Percentiles rank a stretch among this genome's conserved stretches.
phyloP scores from a whole-genome alignment of 64 coral and sea anemone genomes.

The Actinia tenebrosa region DNA sequence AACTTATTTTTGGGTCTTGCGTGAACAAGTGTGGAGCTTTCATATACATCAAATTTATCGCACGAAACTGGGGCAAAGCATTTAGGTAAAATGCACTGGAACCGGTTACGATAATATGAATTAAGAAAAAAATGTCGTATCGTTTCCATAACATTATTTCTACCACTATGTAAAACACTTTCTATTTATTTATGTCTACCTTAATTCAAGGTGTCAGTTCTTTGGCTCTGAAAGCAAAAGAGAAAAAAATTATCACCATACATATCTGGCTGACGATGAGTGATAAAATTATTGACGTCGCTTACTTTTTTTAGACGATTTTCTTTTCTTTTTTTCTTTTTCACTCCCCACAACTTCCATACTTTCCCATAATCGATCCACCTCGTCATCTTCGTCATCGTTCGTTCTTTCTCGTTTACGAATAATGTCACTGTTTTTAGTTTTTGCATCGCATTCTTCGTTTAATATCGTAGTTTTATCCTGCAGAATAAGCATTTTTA shows the following conservation, averaged over 20 bases:
- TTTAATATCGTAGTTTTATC: neutral
- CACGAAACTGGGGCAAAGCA: no score
- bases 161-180: no score
- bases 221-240: neutral
- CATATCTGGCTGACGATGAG: no score
- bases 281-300: no score
- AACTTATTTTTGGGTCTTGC: no score
- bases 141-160: no score
- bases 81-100: no score
- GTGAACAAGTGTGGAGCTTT: no score
- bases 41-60: no score
- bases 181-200: no score
- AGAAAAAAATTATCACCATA: neutral
- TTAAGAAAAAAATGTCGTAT: no score
- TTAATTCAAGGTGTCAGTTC: neutral
- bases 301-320: constrained; percentile 20
- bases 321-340: constrained; percentile 11
- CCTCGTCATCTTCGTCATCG: constrained; percentile 5
- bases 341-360: constrained; percentile 18
- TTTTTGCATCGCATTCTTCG: neutral
- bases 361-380: constrained; percentile 12
- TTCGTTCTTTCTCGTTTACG: constrained; percentile 6
- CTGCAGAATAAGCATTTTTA: neutral
- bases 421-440: neutral
- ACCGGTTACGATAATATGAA: no score